These are phyloP conservation scores for Rhinoraja longicauda DNA, from an alignment of 2,797 vertebrate species.

Conservation along the genomic window DNA sequence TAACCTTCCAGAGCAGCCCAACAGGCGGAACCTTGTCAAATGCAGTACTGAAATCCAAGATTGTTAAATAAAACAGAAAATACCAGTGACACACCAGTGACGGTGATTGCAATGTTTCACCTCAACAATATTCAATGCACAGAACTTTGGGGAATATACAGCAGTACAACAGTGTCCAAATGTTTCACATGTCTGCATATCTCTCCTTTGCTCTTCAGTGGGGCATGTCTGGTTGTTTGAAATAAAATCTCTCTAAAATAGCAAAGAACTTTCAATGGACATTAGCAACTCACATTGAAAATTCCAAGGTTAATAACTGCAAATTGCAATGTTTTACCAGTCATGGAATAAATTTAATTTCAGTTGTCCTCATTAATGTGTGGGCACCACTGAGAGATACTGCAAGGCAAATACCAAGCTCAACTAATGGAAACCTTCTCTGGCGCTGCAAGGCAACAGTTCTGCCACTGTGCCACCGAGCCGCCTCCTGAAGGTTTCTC, in stretches of 20 bases:
- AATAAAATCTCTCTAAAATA: slow-evolving; percentile 9
- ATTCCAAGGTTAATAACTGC: background rate
- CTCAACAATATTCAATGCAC: background rate
- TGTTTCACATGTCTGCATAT: background rate
- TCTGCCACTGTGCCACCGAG: too few species aligned
- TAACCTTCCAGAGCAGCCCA: too few species aligned
- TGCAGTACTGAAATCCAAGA: too few species aligned
- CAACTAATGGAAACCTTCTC: background rate
- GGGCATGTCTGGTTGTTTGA: background rate
- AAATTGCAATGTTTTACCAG: background rate
- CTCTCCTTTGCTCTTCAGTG: background rate
- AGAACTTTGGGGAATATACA: background rate
- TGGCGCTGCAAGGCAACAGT: too few species aligned
- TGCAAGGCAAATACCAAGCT: background rate
- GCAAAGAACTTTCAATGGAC: background rate
- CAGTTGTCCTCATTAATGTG: background rate
- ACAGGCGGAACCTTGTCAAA: too few species aligned
- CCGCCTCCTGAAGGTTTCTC: background rate
- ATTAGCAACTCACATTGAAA: background rate
- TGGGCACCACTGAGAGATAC: background rate
- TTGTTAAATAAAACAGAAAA: background rate
- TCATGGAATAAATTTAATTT: background rate
- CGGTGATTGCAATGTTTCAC: background rate
- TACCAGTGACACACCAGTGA: background rate
- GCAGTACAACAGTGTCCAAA: background rate